phyloP scores from a whole-genome alignment of 2,888 invertebrate genomes.

The Lampropteryx suffumata region DNA sequence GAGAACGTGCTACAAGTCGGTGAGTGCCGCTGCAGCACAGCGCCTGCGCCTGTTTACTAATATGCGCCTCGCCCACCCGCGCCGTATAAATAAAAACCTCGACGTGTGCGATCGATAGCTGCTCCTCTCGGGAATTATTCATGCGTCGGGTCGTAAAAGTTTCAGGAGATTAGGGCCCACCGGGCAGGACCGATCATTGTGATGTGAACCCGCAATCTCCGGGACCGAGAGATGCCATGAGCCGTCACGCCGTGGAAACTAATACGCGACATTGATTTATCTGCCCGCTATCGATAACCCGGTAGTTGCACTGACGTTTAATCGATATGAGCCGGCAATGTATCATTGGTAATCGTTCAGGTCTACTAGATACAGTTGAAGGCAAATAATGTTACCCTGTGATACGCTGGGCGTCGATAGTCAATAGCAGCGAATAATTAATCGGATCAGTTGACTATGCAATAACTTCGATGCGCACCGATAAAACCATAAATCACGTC shows the following conservation, averaged over 20 bases:
- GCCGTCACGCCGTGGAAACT: conserved; percentile 29
- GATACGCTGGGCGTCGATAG: conserved; percentile 38
- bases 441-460: conserved; percentile 53
- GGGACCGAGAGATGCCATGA: conserved; percentile 28
- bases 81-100: conserved; percentile 82
- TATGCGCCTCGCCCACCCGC: conserved; percentile 82
- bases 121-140: conserved; percentile 82
- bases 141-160: conserved; percentile 76
- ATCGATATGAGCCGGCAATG: conserved; percentile 45
- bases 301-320: conserved; percentile 53
- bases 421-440: conserved; percentile 50
- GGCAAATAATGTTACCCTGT: conserved; percentile 50
- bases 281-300: conserved; percentile 53
- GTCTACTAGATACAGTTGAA: conserved; percentile 29
- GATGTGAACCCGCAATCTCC: conserved; percentile 41
- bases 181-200: conserved; percentile 46
- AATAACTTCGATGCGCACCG: conserved; percentile 45
- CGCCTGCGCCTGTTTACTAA: conserved; percentile 83
- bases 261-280: conserved; percentile 53
- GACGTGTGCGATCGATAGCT: conserved; percentile 83
- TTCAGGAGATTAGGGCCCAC: conserved; percentile 73
- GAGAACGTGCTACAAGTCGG: conserved; percentile 95
- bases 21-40: conserved; percentile 81
- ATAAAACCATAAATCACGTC: conserved; percentile 48
- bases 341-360: conserved; percentile 21